phyloP scores from a whole-genome alignment of 2,797 vertebrate genomes.

The Denticeps clupeoides region DNA sequence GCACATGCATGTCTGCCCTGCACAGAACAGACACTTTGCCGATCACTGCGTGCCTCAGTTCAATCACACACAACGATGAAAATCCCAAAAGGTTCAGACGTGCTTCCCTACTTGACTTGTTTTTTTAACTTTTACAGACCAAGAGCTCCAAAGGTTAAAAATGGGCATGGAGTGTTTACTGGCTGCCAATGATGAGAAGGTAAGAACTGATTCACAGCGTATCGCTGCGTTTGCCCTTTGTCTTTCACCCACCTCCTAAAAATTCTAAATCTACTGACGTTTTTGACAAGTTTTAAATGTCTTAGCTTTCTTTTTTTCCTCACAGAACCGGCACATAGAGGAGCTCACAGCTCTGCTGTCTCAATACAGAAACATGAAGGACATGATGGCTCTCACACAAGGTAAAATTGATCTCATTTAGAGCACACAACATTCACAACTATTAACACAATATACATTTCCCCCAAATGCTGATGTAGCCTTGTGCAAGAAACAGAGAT shows the following conservation, averaged over 20 bases:
- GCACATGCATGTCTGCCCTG: neutral
- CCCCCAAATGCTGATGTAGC: too few relatives aligned
- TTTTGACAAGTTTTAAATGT: neutral
- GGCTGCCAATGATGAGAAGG: constrained; percentile 88
- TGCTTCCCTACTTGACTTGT: constrained; percentile 1
- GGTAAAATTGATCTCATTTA: constrained; percentile 31
- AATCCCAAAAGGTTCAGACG: constrained; percentile 6
- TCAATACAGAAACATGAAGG: constrained; percentile 79
- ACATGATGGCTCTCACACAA: constrained; percentile 48
- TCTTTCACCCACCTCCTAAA: too few relatives aligned
- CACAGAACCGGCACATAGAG: constrained; percentile 85
- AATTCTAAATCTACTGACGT: neutral
- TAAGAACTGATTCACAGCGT: constrained; percentile 32
- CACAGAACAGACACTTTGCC: neutral
- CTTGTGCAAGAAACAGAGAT: too few relatives aligned
- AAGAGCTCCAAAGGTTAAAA: constrained; percentile 87
- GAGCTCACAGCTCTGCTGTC: constrained; percentile 72
- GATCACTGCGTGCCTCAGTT: neutral
- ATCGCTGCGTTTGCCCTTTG: neutral
- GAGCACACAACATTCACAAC: too few relatives aligned
- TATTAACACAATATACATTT: neutral
- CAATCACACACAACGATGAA: neutral
- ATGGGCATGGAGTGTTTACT: constrained; percentile 84
- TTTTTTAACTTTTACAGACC: constrained; percentile 56
- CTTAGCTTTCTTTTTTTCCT: neutral